Percentiles rank a stretch among this genome's conserved stretches.
phyloP scores from a whole-genome alignment of 2,888 invertebrate species.

The Alsophila aescularia region DNA sequence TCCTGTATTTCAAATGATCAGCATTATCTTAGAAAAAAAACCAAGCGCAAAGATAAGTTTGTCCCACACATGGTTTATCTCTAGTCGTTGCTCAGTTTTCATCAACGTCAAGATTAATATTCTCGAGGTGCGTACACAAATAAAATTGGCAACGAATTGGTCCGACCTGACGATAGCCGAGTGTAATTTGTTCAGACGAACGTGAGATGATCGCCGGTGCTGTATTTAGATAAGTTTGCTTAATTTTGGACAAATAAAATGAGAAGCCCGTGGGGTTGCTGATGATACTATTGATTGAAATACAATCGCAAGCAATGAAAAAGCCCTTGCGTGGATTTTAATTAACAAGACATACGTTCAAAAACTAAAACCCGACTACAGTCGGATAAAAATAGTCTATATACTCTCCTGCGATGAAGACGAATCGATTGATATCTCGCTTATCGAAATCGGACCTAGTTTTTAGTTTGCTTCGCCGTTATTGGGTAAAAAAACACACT shows the following conservation, averaged over 20 bases:
- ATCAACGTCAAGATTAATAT: constrained; percentile 33
- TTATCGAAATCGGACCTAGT: too few relatives aligned
- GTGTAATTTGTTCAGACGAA: constrained; percentile 24
- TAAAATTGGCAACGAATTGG: constrained; percentile 39
- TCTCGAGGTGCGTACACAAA: constrained; percentile 34
- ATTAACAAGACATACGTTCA: too few relatives aligned
- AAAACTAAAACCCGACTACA: too few relatives aligned
- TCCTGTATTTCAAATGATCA: too few relatives aligned
- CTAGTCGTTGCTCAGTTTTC: constrained; percentile 10
- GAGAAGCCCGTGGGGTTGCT: constrained; percentile 1
- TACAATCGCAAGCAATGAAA: too few relatives aligned
- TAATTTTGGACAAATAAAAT: constrained; percentile 8
- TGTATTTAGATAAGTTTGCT: constrained; percentile 3
- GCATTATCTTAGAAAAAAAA: too few relatives aligned
- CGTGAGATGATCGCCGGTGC: constrained; percentile 11
- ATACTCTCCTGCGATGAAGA: too few relatives aligned
- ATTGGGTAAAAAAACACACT: too few relatives aligned
- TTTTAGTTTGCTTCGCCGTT: too few relatives aligned
- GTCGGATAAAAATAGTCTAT: too few relatives aligned
- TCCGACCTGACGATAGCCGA: constrained; percentile 27
- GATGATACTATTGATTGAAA: background rate
- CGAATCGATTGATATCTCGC: too few relatives aligned
- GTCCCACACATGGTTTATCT: constrained; percentile 9
- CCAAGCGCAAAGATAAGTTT: constrained; percentile 5
- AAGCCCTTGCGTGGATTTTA: too few relatives aligned